Evolutionary conservation across 2,888 invertebrate species (phyloP), one percentile per base, ranked within the genome.

Genomic region (Chrysotoxum bicinctum): DNA sequence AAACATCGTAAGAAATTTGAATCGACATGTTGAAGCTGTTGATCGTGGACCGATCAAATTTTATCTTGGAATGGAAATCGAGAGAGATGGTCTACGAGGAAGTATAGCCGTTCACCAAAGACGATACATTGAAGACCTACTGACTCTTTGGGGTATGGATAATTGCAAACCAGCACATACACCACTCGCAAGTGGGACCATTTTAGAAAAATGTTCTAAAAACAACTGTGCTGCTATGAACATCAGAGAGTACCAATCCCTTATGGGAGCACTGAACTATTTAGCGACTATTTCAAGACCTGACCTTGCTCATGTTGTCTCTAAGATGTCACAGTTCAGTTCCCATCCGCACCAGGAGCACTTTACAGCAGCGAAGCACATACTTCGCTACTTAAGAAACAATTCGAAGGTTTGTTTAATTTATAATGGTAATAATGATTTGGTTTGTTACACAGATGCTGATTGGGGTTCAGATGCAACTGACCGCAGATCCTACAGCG

Each of bases 301-400:
- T 43, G 84, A 87, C 40, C 86, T 87, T n/a, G 72, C 82, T 14
- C 81, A 87, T 30, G 69, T 64, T 14, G 83, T 87, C 2, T 88
- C 87, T 0, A 81, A 62, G 19, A 48, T 86, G 21, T 30, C 72
- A 12, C 84, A 87, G 50, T 87, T 84, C 50, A 56, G 74, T 54
- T 69, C 70, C 9, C 87, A 88, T 74, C 87, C 87, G 12, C 87
- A 88, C 32, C 66, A 56, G 10, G 78, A 87, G 52, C 81, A 87
- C 26, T 81, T 87, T 37, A n/a, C 35, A 32, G 87, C 83, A n/a
- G 86, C 87, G 0, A 87, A 86, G 73, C 86, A 79, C 50, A 52
- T 86, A 10, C 50, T 87, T 35, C 40, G 85, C 56, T 87, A 87
- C 30, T 70, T 86, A n/a, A 75, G 64, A 73, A 54, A 43, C 26